Percentiles rank a stretch among this genome's conserved stretches.
Conservation (phyloP, 2,797 vertebrate genomes). For the Florisuga fusca region DNA sequence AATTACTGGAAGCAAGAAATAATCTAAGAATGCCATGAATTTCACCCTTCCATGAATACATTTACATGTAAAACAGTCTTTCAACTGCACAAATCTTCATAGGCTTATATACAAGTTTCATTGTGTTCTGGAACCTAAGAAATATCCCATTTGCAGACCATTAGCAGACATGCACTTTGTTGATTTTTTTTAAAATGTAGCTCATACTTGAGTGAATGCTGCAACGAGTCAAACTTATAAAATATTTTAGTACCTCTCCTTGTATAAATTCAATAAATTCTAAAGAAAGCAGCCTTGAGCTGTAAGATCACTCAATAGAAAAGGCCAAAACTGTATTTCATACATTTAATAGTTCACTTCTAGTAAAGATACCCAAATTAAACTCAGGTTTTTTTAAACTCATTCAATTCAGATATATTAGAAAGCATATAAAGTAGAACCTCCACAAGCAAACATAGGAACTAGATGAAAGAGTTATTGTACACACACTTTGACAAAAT, state of each 20-base stretch:
- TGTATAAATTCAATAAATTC: constrained; percentile 31
- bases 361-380: constrained; percentile 53
- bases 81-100: constrained; percentile 60
- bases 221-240: constrained; percentile 2
- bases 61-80: constrained; percentile 64
- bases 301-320: constrained; percentile 54
- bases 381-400: constrained; percentile 13
- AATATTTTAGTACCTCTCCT: constrained; percentile 35
- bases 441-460: constrained; percentile 54
- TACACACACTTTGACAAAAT: constrained; percentile 43
- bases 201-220: constrained; percentile 41
- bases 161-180: constrained; percentile 55
- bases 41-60: constrained; percentile 67
- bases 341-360: neutral
- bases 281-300: constrained; percentile 41
- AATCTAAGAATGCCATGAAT: constrained; percentile 50
- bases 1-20: constrained; percentile 66
- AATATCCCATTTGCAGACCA: constrained; percentile 44
- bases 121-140: constrained; percentile 56
- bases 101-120: constrained; percentile 68
- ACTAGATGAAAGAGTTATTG: constrained; percentile 52
- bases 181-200: constrained; percentile 5
- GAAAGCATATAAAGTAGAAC: constrained; percentile 57
- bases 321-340: constrained; percentile 62
- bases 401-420: constrained; percentile 9